Evolutionary conservation across 2,888 invertebrate species (phyloP).

Genomic region (Acanthosepion pharaonis): DNA sequence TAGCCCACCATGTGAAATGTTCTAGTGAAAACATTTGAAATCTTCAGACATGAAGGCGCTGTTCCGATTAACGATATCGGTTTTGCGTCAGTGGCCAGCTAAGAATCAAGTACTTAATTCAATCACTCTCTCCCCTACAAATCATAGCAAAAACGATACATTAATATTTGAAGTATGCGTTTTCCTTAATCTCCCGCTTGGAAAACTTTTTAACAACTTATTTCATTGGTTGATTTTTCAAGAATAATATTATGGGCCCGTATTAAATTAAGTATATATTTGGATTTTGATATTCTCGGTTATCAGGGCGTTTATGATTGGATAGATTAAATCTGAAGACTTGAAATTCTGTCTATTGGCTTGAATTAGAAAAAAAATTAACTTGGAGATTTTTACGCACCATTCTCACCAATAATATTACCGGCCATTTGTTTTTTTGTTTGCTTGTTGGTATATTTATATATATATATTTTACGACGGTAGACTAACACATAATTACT

Average conservation of each 20-base stretch:
- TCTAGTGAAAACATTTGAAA: background rate
- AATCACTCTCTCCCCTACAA: background rate
- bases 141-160: background rate
- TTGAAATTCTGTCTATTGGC: background rate
- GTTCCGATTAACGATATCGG: background rate
- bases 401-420: too few species aligned
- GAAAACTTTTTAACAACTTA: background rate
- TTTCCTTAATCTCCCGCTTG: background rate
- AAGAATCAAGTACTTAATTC: background rate
- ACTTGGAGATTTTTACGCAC: too few species aligned
- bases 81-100: constrained; percentile 18
- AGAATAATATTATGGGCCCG: background rate
- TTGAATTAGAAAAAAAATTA: background rate
- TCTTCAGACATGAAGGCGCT: background rate
- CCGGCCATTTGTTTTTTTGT: background rate
- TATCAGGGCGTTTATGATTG: background rate
- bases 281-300: background rate
- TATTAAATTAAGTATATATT: background rate
- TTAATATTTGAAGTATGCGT: background rate
- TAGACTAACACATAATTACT: too few species aligned
- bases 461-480: too few species aligned
- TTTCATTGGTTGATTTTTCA: background rate
- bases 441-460: background rate
- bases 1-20: background rate
- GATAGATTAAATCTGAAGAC: background rate